Evolutionary conservation across 1,140 invertebrate species (phyloP).

Genomic region (Steinernema khuongi): DNA sequence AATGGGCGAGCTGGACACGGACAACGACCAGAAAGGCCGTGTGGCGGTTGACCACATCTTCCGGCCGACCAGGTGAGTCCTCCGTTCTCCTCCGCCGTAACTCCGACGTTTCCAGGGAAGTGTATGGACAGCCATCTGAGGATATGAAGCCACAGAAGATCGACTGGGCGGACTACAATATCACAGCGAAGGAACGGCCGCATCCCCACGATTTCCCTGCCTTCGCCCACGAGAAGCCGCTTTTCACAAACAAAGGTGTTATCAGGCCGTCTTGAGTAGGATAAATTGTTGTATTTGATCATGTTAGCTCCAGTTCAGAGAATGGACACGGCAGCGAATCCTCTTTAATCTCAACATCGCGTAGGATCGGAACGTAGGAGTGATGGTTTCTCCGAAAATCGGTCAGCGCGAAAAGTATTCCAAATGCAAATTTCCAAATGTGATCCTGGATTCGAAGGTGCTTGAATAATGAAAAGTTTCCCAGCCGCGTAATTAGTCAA

Average conservation of each 20-base stretch:
- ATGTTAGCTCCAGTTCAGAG: no score
- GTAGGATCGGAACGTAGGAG: no score
- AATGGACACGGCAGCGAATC: no score
- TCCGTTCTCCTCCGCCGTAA: background rate
- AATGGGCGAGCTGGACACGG: constrained; percentile 24
- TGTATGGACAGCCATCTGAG: constrained; percentile 22
- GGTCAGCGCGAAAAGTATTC: no score
- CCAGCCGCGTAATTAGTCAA: no score
- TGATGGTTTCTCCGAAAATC: no score
- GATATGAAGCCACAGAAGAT: constrained; percentile 19
- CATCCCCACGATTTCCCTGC: constrained; percentile 23
- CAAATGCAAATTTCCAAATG: no score
- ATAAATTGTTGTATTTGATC: no score
- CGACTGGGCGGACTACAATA: constrained; percentile 20
- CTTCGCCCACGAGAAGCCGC: constrained; percentile 21
- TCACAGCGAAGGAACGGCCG: constrained; percentile 18
- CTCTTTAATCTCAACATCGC: no score
- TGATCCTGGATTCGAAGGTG: no score
- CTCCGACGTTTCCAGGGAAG: constrained; percentile 11
- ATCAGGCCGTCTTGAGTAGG: background rate
- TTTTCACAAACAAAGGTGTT: background rate
- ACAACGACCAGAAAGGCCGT: constrained; percentile 26
- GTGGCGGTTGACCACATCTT: constrained; percentile 27
- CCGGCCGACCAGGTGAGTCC: constrained; percentile 19
- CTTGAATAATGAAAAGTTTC: no score